Conservation (phyloP, 2,797 vertebrate species). For the Tapera naevia region DNA sequence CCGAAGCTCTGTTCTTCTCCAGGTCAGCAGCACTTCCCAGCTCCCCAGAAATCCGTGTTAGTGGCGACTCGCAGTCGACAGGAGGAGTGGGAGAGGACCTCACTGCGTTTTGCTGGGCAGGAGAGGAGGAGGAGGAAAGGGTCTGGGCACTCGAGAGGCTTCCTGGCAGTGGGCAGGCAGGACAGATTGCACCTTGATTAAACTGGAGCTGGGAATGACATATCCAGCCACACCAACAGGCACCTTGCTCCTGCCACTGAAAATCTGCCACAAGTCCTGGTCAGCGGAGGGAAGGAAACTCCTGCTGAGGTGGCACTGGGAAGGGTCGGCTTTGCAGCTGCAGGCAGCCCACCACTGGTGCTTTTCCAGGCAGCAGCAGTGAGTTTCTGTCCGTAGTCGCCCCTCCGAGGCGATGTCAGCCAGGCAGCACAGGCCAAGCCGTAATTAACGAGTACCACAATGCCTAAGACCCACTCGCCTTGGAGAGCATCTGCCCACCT, state of each 20-base stretch:
- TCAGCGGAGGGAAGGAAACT: rapidly evolving
- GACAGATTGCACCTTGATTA: background rate
- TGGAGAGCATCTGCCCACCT: background rate
- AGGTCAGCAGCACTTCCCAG: background rate
- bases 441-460: background rate
- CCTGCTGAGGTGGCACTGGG: background rate
- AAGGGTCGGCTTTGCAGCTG: background rate
- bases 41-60: background rate
- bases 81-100: background rate
- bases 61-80: background rate
- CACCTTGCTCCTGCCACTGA: background rate
- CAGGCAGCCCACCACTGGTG: background rate
- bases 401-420: rapidly evolving
- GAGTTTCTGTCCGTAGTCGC: rapidly evolving
- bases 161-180: background rate
- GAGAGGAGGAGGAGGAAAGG: background rate
- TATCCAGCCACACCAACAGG: background rate
- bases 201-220: rapidly evolving
- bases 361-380: rapidly evolving
- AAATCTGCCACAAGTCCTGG: too few relatives aligned
- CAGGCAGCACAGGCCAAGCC: background rate
- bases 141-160: background rate
- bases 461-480: rapidly evolving
- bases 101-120: background rate
- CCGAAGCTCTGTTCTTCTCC: background rate